phyloP scores from a whole-genome alignment of 1,140 invertebrate species.

The Hypsibius dujardini region DNA sequence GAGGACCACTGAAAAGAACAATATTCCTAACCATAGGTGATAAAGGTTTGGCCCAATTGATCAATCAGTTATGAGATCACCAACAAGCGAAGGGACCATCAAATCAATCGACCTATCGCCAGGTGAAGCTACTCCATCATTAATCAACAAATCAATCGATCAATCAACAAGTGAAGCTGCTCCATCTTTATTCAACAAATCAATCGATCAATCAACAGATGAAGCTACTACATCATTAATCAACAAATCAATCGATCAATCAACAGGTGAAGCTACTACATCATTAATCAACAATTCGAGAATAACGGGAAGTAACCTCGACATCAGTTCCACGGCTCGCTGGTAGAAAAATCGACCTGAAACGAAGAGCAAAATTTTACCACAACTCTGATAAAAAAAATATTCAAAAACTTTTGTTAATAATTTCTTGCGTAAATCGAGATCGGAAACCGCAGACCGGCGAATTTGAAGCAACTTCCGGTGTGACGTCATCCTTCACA shows the following conservation, averaged over 20 bases:
- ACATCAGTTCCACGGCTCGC: conserved; percentile 64
- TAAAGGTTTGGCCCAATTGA: no score
- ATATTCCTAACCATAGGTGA: no score
- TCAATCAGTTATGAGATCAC: no score
- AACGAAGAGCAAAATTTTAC: background rate
- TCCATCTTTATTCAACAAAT: no score
- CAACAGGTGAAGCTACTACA: conserved; percentile 8
- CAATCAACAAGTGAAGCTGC: no score
- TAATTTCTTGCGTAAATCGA: background rate
- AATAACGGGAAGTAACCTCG: conserved; percentile 40
- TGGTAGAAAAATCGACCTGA: conserved; percentile 65
- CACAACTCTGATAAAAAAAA: conserved; percentile 17
- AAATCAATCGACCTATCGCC: background rate
- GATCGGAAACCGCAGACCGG: background rate
- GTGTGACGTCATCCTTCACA: no score
- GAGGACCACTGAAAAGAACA: conserved; percentile 49
- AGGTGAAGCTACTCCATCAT: conserved; percentile 1
- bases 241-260: background rate
- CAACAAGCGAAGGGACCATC: no score
- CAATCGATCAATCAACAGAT: no score
- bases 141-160: no score
- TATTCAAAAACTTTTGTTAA: background rate
- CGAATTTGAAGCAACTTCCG: no score
- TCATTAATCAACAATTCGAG: background rate
- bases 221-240: conserved; percentile 18